These are phyloP conservation scores for Limosa lapponica DNA, from an alignment of 2,797 vertebrate genomes.

Conservation along the genomic window DNA sequence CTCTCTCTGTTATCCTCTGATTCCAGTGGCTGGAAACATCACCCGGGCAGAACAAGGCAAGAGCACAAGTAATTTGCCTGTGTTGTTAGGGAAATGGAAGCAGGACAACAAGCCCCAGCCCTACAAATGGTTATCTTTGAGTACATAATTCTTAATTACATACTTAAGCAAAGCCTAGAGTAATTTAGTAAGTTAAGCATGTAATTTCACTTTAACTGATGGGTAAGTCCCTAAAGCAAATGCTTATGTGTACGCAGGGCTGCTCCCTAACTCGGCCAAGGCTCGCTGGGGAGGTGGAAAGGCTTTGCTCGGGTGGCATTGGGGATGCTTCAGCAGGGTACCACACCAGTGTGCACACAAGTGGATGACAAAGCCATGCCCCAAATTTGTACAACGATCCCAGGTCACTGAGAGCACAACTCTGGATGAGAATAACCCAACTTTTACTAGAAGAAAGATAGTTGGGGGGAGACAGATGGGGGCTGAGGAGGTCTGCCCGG, in stretches of 20 bases:
- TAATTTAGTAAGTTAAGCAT: constrained; percentile 53
- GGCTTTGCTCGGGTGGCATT: accelerated
- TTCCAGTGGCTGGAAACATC: neutral
- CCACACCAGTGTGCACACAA: accelerated
- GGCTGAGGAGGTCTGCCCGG: neutral
- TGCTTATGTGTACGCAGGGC: neutral
- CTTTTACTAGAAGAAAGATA: neutral
- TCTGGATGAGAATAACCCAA: neutral
- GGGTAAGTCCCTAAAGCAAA: constrained; percentile 10
- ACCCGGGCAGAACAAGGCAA: neutral
- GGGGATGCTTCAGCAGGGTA: neutral
- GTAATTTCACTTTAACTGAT: constrained; percentile 45
- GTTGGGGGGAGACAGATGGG: neutral
- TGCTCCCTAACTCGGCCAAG: neutral
- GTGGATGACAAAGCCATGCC: neutral
- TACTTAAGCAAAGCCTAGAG: neutral
- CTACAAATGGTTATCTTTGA: constrained; percentile 1
- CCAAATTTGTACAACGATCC: neutral
- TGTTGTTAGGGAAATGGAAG: neutral
- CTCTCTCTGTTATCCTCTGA: neutral
- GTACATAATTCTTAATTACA: constrained; percentile 16
- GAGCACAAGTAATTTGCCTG: neutral
- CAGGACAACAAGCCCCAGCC: neutral
- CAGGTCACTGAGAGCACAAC: neutral
- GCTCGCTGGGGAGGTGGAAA: neutral